Percentiles rank a stretch among this genome's conserved stretches.
These are phyloP conservation scores for Stichodactyla helianthus DNA, from an alignment of 64 coral and sea anemone species.

Conservation along the genomic window DNA sequence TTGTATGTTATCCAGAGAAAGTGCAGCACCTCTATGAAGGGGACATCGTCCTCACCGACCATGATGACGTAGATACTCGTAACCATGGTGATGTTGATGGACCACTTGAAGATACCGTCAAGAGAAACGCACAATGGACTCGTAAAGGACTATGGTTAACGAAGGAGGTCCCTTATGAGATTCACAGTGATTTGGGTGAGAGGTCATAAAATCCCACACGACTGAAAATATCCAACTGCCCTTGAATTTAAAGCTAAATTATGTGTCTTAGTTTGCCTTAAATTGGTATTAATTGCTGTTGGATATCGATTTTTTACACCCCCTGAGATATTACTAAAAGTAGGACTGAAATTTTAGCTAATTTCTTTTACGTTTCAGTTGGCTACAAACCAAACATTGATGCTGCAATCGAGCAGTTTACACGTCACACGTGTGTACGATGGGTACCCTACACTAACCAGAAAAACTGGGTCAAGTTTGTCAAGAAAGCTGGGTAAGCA, in stretches of 20 bases:
- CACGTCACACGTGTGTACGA: constrained; percentile 20
- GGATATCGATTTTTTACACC: no score
- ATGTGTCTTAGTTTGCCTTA: no score
- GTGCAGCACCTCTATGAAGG: constrained; percentile 31
- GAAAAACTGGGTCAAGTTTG: constrained; percentile 33
- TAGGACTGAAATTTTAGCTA: background rate
- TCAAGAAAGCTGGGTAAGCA: constrained; percentile 29
- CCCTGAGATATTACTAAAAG: background rate
- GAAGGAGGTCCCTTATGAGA: constrained; percentile 43
- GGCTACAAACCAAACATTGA: constrained; percentile 8
- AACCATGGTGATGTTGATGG: constrained; percentile 27
- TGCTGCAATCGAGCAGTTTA: constrained; percentile 29
- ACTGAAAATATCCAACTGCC: no score
- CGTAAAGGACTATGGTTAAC: constrained; percentile 37
- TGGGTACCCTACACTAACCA: constrained; percentile 16
- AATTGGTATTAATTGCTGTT: no score
- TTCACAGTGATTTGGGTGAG: constrained; percentile 4
- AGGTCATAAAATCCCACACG: no score
- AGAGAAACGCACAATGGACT: constrained; percentile 41
- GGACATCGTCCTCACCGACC: constrained; percentile 21
- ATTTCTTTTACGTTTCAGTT: background rate
- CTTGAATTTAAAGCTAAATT: no score
- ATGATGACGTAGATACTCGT: background rate
- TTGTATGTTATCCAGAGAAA: background rate
- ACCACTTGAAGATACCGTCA: background rate